Percentiles rank a stretch among this genome's conserved stretches.
Conservation (phyloP, 2,888 invertebrate species). For the Drosophila melanosoma region DNA sequence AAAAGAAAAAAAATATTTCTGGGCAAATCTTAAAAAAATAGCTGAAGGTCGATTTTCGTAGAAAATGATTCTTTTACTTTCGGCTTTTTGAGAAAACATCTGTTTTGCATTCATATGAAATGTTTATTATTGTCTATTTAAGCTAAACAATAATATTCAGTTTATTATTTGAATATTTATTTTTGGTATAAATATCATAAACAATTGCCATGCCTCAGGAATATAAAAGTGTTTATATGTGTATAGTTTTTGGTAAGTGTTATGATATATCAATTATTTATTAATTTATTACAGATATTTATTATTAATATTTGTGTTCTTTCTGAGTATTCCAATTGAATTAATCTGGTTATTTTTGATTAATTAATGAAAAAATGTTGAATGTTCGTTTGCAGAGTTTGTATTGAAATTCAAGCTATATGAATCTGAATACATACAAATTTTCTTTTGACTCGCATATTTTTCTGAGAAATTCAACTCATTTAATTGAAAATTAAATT, state of each 20-base stretch:
- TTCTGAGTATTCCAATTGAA: background rate
- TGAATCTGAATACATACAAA: background rate
- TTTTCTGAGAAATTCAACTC: constrained; percentile 7
- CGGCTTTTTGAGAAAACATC: background rate
- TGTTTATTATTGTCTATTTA: background rate
- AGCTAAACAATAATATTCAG: no score
- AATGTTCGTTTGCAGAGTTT: background rate
- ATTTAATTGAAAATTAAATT: constrained; percentile 26
- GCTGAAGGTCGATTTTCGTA: background rate
- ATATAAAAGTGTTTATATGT: background rate
- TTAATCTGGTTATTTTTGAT: background rate
- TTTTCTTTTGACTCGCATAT: background rate
- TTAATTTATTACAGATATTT: background rate
- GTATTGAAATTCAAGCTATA: background rate
- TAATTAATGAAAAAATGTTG: background rate
- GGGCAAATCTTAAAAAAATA: background rate
- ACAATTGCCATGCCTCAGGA: no score
- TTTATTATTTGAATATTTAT: background rate
- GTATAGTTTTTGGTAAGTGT: background rate
- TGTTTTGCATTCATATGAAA: background rate
- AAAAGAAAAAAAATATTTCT: background rate
- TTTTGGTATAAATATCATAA: background rate
- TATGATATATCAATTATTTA: background rate
- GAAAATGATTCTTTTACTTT: background rate
- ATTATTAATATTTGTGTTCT: background rate